Conservation (phyloP, 2,888 invertebrate species). For the Tortrix viridana region DNA sequence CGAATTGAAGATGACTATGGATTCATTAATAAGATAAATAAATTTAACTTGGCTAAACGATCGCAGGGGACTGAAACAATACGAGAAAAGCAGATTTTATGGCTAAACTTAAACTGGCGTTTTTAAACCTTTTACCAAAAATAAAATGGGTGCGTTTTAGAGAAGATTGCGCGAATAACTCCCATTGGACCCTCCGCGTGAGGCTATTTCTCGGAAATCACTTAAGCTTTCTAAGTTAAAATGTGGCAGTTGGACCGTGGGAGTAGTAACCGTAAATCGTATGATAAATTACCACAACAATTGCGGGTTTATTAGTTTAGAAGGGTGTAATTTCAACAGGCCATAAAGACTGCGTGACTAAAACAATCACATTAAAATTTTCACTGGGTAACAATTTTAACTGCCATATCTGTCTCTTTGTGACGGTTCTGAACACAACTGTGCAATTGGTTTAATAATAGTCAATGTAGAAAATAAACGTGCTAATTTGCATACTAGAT, state of each 20-base stretch:
- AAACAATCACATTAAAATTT: constrained; percentile 29
- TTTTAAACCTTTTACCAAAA: background rate
- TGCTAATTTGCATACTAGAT: constrained; percentile 3
- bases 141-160: background rate
- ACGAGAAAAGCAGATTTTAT: too few species aligned
- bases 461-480: background rate
- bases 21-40: too few species aligned
- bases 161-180: constrained; percentile 2
- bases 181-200: background rate
- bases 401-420: constrained; percentile 10
- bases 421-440: background rate
- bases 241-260: constrained; percentile 8
- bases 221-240: constrained; percentile 1
- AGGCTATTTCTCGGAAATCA: constrained; percentile 10
- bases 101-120: background rate
- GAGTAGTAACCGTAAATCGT: constrained; percentile 22
- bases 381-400: constrained; percentile 13
- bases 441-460: background rate
- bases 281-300: constrained; percentile 28
- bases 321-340: constrained; percentile 32
- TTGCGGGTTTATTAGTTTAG: constrained; percentile 25
- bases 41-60: too few species aligned
- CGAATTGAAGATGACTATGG: too few species aligned
- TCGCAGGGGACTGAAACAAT: too few species aligned
- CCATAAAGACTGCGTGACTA: constrained; percentile 37